phyloP scores from a whole-genome alignment of 2,888 invertebrate genomes.

The Eupithecia centaureata region DNA sequence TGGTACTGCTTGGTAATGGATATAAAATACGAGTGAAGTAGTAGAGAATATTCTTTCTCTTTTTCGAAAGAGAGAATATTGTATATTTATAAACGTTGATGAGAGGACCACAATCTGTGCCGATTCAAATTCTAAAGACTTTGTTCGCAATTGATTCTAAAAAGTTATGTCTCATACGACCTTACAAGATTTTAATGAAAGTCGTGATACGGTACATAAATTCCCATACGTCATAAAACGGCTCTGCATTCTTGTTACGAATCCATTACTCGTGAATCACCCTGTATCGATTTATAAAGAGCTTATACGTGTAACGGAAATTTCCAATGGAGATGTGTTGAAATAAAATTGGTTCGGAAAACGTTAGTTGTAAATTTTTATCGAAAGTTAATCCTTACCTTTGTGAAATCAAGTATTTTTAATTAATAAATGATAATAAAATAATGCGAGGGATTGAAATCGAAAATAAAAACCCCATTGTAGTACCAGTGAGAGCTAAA shows the following conservation, averaged over 20 bases:
- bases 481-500: too few relatives aligned
- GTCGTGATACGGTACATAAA: constrained; percentile 2
- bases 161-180: not conserved
- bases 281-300: constrained; percentile 17
- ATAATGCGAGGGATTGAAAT: not conserved
- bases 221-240: not conserved
- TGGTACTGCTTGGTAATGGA: too few relatives aligned
- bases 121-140: not conserved
- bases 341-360: constrained; percentile 14
- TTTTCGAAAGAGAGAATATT: too few relatives aligned
- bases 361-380: not conserved
- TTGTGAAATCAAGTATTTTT: not conserved
- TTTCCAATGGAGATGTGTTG: constrained; percentile 18
- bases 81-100: too few relatives aligned
- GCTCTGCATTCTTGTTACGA: constrained; percentile 6
- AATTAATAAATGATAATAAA: too few relatives aligned
- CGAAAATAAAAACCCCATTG: not conserved
- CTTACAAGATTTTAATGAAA: constrained; percentile 9
- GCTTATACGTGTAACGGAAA: constrained; percentile 16
- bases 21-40: too few relatives aligned
- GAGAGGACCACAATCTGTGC: too few relatives aligned
- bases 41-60: too few relatives aligned
- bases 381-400: not conserved
- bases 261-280: constrained; percentile 16
- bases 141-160: not conserved